These are phyloP conservation scores for Anodontia alba DNA, from an alignment of 2,888 invertebrate species.

Conservation along the genomic window DNA sequence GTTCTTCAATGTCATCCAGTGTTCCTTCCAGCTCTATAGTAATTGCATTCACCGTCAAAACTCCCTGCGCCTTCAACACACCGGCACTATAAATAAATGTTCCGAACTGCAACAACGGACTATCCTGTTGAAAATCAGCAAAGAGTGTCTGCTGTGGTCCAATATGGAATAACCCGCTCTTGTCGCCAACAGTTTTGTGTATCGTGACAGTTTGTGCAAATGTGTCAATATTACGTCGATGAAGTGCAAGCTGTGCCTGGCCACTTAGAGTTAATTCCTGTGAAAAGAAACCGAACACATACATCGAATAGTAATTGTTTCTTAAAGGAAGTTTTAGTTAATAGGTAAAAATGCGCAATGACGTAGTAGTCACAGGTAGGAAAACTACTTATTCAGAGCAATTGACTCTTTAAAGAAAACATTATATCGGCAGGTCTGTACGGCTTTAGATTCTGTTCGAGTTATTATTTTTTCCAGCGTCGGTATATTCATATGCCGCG, in stretches of 20 bases:
- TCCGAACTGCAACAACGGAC: slow-evolving; percentile 74
- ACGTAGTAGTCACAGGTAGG: too few relatives aligned
- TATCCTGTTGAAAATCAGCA: slow-evolving; percentile 67
- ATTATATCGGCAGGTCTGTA: too few relatives aligned
- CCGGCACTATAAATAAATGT: slow-evolving; percentile 67
- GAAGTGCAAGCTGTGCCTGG: slow-evolving; percentile 71
- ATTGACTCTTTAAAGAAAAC: too few relatives aligned
- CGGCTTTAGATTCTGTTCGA: too few relatives aligned
- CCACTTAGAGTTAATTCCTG: slow-evolving; percentile 67
- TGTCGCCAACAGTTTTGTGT: slow-evolving; percentile 62
- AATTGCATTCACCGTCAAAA: slow-evolving; percentile 68
- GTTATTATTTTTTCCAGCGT: too few relatives aligned
- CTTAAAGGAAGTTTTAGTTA: too few relatives aligned
- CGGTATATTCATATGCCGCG: too few relatives aligned
- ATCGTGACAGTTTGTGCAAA: slow-evolving; percentile 68
- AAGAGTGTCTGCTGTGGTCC: slow-evolving; percentile 68
- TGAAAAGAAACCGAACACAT: slow-evolving; percentile 24
- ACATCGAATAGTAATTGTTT: too few relatives aligned
- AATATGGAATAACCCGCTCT: slow-evolving; percentile 26
- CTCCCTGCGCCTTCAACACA: slow-evolving; percentile 57
- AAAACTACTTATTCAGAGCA: too few relatives aligned
- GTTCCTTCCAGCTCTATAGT: slow-evolving; percentile 68
- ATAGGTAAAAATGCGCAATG: too few relatives aligned
- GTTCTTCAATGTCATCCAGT: slow-evolving; percentile 67
- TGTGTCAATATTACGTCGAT: slow-evolving; percentile 63